Conservation (phyloP, 1,140 invertebrate genomes). For the Anoplophora glabripennis region DNA sequence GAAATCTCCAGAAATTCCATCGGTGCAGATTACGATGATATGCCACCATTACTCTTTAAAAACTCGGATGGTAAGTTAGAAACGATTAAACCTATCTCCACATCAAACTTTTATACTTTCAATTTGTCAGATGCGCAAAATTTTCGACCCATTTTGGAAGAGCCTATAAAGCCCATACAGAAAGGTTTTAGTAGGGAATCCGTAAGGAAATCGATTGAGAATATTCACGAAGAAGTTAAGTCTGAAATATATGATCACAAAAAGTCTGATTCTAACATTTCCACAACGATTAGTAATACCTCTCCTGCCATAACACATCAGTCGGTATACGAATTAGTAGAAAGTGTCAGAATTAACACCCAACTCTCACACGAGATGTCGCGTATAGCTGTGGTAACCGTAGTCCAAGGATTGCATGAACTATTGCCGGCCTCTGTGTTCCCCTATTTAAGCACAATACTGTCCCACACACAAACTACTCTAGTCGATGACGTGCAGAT, state of each 20-base stretch:
- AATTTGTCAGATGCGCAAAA: slow-evolving; percentile 19
- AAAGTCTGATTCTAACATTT: slow-evolving; percentile 27
- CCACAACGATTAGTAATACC: slow-evolving; percentile 14
- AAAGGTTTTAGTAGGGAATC: slow-evolving; percentile 29
- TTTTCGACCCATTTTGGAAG: slow-evolving; percentile 27
- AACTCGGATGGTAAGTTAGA: slow-evolving; percentile 38
- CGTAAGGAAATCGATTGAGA: slow-evolving; percentile 38
- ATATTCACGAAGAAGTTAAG: slow-evolving; percentile 36
- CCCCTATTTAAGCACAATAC: slow-evolving; percentile 56
- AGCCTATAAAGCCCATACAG: slow-evolving; percentile 35
- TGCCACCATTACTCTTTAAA: slow-evolving; percentile 35
- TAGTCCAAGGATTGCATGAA: slow-evolving; percentile 64
- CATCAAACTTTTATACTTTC: slow-evolving; percentile 11
- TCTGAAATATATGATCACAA: slow-evolving; percentile 28
- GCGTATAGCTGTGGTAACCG: slow-evolving; percentile 76
- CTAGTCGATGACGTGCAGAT: slow-evolving; percentile 61
- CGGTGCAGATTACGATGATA: slow-evolving; percentile 30
- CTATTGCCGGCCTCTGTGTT: slow-evolving; percentile 58
- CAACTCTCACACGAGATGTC: slow-evolving; percentile 85
- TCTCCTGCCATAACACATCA: slow-evolving; percentile 53
- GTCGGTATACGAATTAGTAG: slow-evolving; percentile 70
- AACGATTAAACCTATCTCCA: slow-evolving; percentile 18
- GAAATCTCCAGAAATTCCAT: slow-evolving; percentile 30
- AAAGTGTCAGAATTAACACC: slow-evolving; percentile 76
- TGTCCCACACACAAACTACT: slow-evolving; percentile 55